phyloP scores from a whole-genome alignment of 2,888 invertebrate genomes.

The Leuctra nigra region DNA sequence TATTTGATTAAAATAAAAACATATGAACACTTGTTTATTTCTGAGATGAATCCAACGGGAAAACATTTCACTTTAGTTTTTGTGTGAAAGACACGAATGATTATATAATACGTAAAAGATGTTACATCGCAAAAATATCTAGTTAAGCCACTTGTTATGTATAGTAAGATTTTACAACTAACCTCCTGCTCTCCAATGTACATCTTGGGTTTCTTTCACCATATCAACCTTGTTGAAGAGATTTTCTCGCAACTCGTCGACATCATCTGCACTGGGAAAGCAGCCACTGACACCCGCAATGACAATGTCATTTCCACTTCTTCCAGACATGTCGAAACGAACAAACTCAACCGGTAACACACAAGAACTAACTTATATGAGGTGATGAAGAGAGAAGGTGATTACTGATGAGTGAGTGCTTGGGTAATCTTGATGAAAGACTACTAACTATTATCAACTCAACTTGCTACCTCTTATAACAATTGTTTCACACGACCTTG shows the following conservation, averaged over 20 bases:
- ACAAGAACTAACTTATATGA: no score
- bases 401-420: neutral
- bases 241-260: conserved; percentile 52
- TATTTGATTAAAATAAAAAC: no score
- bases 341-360: neutral
- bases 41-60: no score
- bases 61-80: neutral
- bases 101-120: neutral
- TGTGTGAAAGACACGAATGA: neutral
- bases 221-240: conserved; percentile 37
- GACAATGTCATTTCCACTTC: conserved; percentile 40
- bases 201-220: conserved; percentile 17
- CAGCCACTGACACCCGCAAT: conserved; percentile 53
- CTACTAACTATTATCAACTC: neutral
- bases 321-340: neutral
- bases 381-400: no score
- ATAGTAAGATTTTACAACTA: neutral
- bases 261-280: conserved; percentile 58
- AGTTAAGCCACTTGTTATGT: neutral
- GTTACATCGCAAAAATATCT: neutral
- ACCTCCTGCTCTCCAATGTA: conserved; percentile 18
- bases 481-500: conserved; percentile 4
- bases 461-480: neutral
- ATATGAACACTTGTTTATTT: no score
- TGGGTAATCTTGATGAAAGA: neutral